Evolutionary conservation across 2,113 vertebrate species (phyloP), one percentile per base, ranked within the genome.

Genomic region (Accipiter cooperii): DNA sequence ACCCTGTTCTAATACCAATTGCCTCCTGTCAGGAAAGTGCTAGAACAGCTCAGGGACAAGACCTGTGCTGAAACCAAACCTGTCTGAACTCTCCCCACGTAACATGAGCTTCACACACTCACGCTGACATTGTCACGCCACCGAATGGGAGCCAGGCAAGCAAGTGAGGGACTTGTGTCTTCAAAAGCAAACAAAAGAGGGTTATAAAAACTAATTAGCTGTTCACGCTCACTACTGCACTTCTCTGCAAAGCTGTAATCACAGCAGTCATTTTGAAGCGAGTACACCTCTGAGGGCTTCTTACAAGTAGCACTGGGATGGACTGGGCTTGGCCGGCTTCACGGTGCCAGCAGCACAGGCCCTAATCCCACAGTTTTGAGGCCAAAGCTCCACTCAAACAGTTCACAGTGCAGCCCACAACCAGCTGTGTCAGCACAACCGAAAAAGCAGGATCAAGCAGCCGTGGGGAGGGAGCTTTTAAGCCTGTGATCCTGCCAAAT

Each of bases 341-440:
- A 12, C 2, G 0, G 64, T 84, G 89, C 88, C 82, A 90, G 90
- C 95, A 89, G 87, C 79, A 40, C 54, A 47, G 61, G 58, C 65
- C 73, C 65, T 93, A 92, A 94, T 95, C 92, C 91, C 94, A 26
- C 36, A 52, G 26, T 95, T 87, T 15, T 29, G 95, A 95, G 90
- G 95, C 94, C 96, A 96, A 95, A 96, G 91, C 91, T 93, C 64
- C 44, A 8, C 69, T 96, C 5, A 0, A 76, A 75, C 57, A 58
- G 93, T 69, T 94, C 93, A 65, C 92, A 91, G 92, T 42, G 91
- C 92, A 66, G 92, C 84, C 96, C 90, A 88, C 92, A 88, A 46
- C 93, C 96, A 97, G 96, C 96, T 97, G 96, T 96, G 95, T 96
- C 96, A 97, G 96, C 96, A 97, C 78, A 96, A 90, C 90, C 9